These are phyloP conservation scores for Gonatopus flavifemur DNA, from an alignment of 1,140 invertebrate genomes.

Conservation along the genomic window DNA sequence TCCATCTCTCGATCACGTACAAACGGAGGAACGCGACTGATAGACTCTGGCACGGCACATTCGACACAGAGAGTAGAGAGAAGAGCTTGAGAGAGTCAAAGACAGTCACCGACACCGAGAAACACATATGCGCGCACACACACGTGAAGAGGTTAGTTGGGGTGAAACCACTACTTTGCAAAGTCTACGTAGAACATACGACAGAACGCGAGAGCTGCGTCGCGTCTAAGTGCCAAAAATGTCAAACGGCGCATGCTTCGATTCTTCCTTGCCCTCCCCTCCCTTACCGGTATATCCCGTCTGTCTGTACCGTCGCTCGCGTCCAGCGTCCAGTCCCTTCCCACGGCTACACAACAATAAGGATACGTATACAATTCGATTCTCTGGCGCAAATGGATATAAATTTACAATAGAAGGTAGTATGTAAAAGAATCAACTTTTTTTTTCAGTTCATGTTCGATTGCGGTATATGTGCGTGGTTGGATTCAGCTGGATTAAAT, in stretches of 20 bases:
- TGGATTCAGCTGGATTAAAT: too few species aligned
- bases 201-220: too few species aligned
- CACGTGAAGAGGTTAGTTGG: too few species aligned
- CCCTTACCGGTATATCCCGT: constrained; percentile 10
- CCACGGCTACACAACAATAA: too few species aligned
- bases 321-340: not conserved
- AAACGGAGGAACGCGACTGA: constrained; percentile 31
- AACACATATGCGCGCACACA: constrained; percentile 16
- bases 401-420: too few species aligned
- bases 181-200: constrained; percentile 14
- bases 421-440: too few species aligned
- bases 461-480: too few species aligned
- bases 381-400: too few species aligned
- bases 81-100: constrained; percentile 1
- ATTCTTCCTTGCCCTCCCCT: constrained; percentile 21
- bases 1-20: constrained; percentile 43
- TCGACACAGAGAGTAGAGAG: constrained; percentile 13
- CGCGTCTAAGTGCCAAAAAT: constrained; percentile 46
- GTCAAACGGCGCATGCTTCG: constrained; percentile 35
- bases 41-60: constrained; percentile 33
- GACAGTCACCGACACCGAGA: not conserved
- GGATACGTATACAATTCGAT: too few species aligned
- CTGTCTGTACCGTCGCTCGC: not conserved
- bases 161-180: constrained; percentile 11
- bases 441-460: too few species aligned